phyloP scores from a whole-genome alignment of 1,140 invertebrate species.

The Pentalonia nigronervosa region DNA sequence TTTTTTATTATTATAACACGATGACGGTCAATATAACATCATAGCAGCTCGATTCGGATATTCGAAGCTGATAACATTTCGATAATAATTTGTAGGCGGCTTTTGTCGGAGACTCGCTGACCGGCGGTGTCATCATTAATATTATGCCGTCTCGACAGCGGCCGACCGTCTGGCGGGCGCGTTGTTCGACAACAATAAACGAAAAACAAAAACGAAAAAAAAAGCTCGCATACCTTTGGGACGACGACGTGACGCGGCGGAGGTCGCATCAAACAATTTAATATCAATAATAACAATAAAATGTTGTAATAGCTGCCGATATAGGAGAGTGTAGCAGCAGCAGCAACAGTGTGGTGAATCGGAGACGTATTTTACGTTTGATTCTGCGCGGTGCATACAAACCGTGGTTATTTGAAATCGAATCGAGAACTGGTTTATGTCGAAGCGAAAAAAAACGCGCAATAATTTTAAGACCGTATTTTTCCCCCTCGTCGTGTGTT shows the following conservation, averaged over 20 bases:
- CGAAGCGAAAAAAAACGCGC: background rate
- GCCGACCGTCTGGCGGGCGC: background rate
- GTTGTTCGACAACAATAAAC: background rate
- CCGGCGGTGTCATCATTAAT: conserved; percentile 20
- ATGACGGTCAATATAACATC: background rate
- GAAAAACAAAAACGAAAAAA: background rate
- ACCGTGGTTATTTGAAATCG: conserved; percentile 12
- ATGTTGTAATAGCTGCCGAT: background rate
- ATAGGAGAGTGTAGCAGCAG: background rate
- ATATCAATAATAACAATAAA: background rate
- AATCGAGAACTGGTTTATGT: conserved; percentile 38
- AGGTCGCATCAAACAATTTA: background rate
- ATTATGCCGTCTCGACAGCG: conserved; percentile 8
- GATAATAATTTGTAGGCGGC: conserved; percentile 37
- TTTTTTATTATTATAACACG: background rate
- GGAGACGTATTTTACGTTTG: background rate
- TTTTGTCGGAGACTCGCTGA: background rate
- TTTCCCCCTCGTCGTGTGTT: background rate
- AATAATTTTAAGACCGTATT: conserved; percentile 31
- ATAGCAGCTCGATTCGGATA: background rate
- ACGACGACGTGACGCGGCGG: background rate
- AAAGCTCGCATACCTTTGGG: background rate
- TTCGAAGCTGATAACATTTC: background rate
- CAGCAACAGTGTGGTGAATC: background rate
- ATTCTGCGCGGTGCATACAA: conserved; percentile 4